Evolutionary conservation across 2,797 vertebrate species (phyloP).

Genomic region (Acropternis orthonyx): DNA sequence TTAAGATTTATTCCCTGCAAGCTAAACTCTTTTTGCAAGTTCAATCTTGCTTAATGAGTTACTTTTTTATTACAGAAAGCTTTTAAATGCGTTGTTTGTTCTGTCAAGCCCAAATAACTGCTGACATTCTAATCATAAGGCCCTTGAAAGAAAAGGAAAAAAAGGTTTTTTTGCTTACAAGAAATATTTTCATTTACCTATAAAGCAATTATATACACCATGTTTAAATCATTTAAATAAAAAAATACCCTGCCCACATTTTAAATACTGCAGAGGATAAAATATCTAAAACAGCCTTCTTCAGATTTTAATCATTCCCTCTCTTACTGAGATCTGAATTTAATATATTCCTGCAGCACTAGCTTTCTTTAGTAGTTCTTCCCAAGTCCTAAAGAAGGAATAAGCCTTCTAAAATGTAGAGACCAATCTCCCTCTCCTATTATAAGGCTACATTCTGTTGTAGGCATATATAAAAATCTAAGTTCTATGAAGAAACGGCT

Average conservation of each 20-base stretch:
- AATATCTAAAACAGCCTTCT: neutral
- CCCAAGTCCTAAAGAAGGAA: neutral
- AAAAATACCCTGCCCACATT: conserved; percentile 9
- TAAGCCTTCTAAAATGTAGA: neutral
- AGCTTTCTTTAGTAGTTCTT: neutral
- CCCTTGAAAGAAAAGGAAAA: neutral
- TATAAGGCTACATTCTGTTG: neutral
- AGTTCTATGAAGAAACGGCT: neutral
- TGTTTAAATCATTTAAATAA: neutral
- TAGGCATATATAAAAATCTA: neutral
- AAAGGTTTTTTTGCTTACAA: neutral
- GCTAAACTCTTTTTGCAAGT: conserved; percentile 56
- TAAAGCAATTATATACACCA: neutral
- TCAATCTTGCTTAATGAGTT: conserved; percentile 55
- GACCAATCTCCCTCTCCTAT: neutral
- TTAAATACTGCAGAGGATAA: neutral
- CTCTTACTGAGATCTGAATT: neutral
- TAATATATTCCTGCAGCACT: neutral
- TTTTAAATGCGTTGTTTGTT: conserved; percentile 42
- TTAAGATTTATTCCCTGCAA: conserved; percentile 5
- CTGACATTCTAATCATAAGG: conserved; percentile 41
- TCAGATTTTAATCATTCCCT: neutral
- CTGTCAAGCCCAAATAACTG: conserved; percentile 60
- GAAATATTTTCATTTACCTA: neutral
- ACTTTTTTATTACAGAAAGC: conserved; percentile 53